These are phyloP conservation scores for Meiosimyza decipiens DNA, from an alignment of 2,888 invertebrate species.

Conservation along the genomic window DNA sequence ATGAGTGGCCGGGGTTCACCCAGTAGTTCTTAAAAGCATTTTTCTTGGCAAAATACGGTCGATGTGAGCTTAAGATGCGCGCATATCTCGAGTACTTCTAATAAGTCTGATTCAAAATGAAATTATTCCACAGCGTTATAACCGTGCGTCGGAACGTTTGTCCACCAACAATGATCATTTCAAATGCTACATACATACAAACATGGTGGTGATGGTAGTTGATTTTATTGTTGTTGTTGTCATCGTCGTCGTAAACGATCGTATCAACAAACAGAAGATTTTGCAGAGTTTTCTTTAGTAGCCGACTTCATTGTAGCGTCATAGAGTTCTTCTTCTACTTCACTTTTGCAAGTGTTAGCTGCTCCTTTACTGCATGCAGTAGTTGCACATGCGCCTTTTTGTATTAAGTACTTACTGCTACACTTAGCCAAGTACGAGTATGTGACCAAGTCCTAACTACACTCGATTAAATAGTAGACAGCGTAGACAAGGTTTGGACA, in stretches of 20 bases:
- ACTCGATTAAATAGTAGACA: neutral
- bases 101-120: too few relatives aligned
- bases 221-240: conserved; percentile 1
- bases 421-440: too few relatives aligned
- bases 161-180: conserved; percentile 50
- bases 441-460: too few relatives aligned
- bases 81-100: too few relatives aligned
- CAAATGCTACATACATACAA: conserved; percentile 53
- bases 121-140: conserved; percentile 7
- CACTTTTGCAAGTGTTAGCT: too few relatives aligned
- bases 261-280: conserved; percentile 26
- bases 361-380: neutral
- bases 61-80: too few relatives aligned
- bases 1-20: too few relatives aligned
- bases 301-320: conserved; percentile 3
- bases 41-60: too few relatives aligned
- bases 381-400: too few relatives aligned
- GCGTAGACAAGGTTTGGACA: conserved; percentile 18
- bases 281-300: conserved; percentile 3
- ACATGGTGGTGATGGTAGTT: neutral
- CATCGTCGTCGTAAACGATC: conserved; percentile 19
- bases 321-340: neutral
- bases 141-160: conserved; percentile 24
- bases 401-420: too few relatives aligned
- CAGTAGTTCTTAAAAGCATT: too few relatives aligned